phyloP scores from a whole-genome alignment of 2,797 vertebrate species.

The Craterocephalus amniculus region DNA sequence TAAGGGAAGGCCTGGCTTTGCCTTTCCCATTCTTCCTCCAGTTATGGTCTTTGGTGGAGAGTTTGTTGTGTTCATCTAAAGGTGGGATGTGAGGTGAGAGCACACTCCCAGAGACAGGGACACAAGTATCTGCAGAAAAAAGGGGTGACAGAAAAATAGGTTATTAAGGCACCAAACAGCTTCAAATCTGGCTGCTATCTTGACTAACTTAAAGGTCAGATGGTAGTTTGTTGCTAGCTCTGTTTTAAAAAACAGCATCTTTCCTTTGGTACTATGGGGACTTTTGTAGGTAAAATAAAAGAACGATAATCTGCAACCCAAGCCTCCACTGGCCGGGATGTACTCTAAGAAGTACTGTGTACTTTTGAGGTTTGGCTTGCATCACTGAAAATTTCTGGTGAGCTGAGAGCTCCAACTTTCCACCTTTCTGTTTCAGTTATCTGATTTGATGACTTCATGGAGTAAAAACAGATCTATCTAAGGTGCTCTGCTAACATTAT shows the following conservation, averaged over 20 bases:
- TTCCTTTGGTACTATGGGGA: background rate
- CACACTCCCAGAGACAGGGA: conserved; percentile 90
- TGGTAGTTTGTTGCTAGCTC: background rate
- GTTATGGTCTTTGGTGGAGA: conserved; percentile 88
- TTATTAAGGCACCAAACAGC: background rate
- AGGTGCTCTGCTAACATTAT: background rate
- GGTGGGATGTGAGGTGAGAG: conserved; percentile 90
- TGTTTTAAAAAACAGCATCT: background rate
- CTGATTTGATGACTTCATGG: background rate
- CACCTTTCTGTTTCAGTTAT: background rate
- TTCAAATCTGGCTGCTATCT: background rate
- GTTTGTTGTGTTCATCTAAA: conserved; percentile 89
- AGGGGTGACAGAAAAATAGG: conserved; percentile 3
- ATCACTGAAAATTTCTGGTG: background rate
- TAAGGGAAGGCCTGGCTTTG: conserved; percentile 89
- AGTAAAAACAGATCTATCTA: background rate
- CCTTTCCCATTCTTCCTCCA: conserved; percentile 91
- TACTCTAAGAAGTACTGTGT: too few species aligned
- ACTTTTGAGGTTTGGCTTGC: too few species aligned
- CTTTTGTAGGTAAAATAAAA: background rate
- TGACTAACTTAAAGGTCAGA: background rate
- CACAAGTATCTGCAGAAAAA: conserved; percentile 87
- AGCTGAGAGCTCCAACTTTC: background rate
- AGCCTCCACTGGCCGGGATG: background rate
- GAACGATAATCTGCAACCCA: background rate